These are phyloP conservation scores for Cheilinus undulatus DNA, from an alignment of 2,113 vertebrate species.

Conservation along the genomic window DNA sequence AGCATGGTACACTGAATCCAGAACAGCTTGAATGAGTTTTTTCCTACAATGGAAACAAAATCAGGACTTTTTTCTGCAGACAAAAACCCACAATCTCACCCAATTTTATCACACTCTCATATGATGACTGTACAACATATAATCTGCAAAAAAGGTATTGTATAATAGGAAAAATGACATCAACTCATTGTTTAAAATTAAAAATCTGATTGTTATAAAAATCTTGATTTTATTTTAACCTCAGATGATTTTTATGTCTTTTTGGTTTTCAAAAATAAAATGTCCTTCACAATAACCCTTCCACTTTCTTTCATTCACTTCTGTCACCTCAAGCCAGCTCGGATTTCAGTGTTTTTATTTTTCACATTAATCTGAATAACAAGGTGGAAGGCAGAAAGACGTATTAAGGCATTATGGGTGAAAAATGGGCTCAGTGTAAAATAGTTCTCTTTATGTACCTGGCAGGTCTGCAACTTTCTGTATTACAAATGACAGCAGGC, in stretches of 20 bases:
- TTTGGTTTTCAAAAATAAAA: not conserved
- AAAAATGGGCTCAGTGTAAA: constrained; percentile 35
- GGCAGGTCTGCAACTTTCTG: constrained; percentile 23
- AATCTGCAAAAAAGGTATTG: no score
- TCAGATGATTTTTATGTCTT: constrained; percentile 14
- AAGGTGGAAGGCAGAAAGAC: not conserved
- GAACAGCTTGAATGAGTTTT: no score
- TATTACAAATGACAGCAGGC: constrained; percentile 30
- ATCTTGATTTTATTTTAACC: no score
- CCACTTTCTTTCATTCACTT: not conserved
- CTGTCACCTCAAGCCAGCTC: constrained; percentile 1
- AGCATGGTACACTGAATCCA: no score
- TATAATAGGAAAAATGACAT: no score
- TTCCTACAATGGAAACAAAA: no score
- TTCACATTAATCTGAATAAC: constrained; percentile 27
- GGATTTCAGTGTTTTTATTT: constrained; percentile 23
- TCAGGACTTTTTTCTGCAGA: no score
- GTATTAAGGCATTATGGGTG: constrained; percentile 11
- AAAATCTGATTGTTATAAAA: no score
- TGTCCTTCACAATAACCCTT: not conserved
- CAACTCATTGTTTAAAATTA: no score
- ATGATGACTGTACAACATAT: no score
- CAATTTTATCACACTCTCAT: no score
- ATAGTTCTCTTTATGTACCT: constrained; percentile 15
- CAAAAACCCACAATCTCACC: no score